These are phyloP conservation scores for Lepidocyrtinus sp. DNA, from an alignment of 2,888 invertebrate genomes.

Conservation along the genomic window DNA sequence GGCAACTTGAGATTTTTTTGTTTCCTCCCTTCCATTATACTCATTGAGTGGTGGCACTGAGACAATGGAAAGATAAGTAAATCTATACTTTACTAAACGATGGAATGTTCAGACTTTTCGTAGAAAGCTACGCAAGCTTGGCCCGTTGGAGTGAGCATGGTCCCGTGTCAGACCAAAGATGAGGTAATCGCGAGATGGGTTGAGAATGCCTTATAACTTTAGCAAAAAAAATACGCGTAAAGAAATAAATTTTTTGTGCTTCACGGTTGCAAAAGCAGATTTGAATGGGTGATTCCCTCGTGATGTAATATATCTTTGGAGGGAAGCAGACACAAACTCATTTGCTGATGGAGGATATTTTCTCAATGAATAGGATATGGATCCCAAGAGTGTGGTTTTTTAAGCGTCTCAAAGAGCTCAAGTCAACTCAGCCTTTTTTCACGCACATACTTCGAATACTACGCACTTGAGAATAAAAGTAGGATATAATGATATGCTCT, in stretches of 20 bases:
- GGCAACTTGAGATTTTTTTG: neutral
- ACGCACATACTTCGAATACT: neutral
- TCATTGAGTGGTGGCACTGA: no score
- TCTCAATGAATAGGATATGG: slow-evolving; percentile 8
- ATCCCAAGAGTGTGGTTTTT: neutral
- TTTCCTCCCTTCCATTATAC: no score
- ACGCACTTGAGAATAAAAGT: neutral
- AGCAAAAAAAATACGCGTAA: no score
- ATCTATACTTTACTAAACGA: no score
- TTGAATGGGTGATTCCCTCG: slow-evolving; percentile 63
- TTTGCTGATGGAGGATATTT: slow-evolving; percentile 51
- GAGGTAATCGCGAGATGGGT: neutral
- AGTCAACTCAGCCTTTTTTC: neutral
- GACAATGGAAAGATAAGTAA: neutral
- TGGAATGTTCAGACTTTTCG: no score
- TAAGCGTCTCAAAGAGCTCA: neutral
- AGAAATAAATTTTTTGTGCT: slow-evolving; percentile 24
- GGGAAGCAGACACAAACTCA: slow-evolving; percentile 40
- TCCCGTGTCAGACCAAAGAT: neutral
- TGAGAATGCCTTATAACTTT: neutral
- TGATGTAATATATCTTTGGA: slow-evolving; percentile 56
- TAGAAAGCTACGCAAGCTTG: no score
- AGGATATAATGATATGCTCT: neutral
- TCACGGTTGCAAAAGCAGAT: slow-evolving; percentile 51
- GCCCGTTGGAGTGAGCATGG: neutral